Evolutionary conservation across 2,113 vertebrate species (phyloP).

Genomic region (Malurus alboscapulatus): DNA sequence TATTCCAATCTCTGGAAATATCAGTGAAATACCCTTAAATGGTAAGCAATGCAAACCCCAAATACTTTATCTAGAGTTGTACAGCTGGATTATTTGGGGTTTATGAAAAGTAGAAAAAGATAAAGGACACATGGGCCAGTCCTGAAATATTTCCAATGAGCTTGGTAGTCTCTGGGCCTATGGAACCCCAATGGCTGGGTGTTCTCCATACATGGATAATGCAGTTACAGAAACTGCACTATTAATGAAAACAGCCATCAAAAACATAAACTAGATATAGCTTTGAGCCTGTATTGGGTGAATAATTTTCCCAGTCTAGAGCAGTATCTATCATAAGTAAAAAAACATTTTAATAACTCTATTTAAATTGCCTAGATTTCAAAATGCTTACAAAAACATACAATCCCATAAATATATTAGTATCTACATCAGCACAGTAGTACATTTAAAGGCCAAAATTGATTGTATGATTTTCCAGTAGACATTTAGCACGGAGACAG

Average conservation of each 20-base stretch:
- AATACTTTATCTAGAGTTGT: not conserved
- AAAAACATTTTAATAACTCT: not conserved
- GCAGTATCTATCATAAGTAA: not conserved
- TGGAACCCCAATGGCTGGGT: not conserved
- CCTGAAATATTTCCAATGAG: not conserved
- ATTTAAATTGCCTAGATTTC: not conserved
- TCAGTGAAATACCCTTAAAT: not conserved
- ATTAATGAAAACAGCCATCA: not conserved
- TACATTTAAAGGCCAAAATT: not conserved
- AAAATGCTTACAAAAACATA: not conserved
- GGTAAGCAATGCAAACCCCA: not conserved
- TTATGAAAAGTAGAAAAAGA: not conserved
- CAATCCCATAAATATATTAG: not conserved
- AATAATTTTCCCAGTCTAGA: not conserved
- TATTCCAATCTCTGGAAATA: not conserved
- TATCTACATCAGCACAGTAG: not conserved
- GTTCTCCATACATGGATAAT: not conserved
- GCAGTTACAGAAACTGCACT: not conserved
- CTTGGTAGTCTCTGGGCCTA: not conserved
- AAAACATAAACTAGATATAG: not conserved
- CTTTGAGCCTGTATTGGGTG: not conserved
- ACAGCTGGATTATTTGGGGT: not conserved
- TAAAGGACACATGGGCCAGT: not conserved
- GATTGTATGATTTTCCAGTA: not conserved
- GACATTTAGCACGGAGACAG: not conserved